Conservation (phyloP, 2,888 invertebrate genomes). For the Diarsia dahlii region DNA sequence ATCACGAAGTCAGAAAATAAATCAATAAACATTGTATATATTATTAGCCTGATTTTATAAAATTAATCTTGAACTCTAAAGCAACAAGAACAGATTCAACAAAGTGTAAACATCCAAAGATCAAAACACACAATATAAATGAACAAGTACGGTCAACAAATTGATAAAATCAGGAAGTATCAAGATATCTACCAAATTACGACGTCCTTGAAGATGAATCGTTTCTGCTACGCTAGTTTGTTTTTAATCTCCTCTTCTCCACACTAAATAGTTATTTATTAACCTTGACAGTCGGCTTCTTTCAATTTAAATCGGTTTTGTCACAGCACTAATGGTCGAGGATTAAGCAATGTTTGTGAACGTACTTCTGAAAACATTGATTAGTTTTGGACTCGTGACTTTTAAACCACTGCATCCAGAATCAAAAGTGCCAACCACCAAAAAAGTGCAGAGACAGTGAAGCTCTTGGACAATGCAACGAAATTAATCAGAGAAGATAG, state of each 20-base stretch:
- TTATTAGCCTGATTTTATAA: too few relatives aligned
- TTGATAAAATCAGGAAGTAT: slow-evolving; percentile 27
- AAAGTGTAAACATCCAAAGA: not conserved
- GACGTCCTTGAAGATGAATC: slow-evolving; percentile 60
- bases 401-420: too few relatives aligned
- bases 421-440: too few relatives aligned
- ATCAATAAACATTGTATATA: too few relatives aligned
- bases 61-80: not conserved
- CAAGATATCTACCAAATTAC: slow-evolving; percentile 29
- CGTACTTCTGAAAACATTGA: not conserved
- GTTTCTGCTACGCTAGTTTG: slow-evolving; percentile 51
- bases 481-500: too few relatives aligned
- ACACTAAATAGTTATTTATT: slow-evolving; percentile 59
- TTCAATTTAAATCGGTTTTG: slow-evolving; percentile 57
- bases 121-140: slow-evolving; percentile 13
- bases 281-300: slow-evolving; percentile 58
- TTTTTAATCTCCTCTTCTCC: slow-evolving; percentile 43
- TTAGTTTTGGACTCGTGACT: not conserved
- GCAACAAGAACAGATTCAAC: not conserved
- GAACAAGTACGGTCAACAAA: not conserved
- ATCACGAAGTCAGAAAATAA: too few relatives aligned
- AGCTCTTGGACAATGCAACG: too few relatives aligned
- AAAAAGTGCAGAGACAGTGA: too few relatives aligned
- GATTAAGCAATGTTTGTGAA: slow-evolving; percentile 28
- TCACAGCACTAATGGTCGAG: slow-evolving; percentile 36